Conservation (phyloP, 2,797 vertebrate genomes). For the Amniataba percoides region DNA sequence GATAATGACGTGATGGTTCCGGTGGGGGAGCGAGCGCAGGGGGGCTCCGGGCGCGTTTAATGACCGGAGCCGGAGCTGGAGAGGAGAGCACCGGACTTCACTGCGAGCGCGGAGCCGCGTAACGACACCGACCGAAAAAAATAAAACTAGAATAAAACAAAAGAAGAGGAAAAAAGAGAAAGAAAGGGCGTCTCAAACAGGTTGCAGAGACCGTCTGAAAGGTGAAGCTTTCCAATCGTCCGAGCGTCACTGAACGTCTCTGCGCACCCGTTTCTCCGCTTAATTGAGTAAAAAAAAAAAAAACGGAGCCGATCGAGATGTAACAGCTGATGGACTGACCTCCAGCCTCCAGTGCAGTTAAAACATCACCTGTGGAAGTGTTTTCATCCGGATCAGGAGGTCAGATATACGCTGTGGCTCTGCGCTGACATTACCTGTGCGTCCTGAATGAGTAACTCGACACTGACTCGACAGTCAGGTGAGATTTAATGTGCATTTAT, state of each 20-base stretch:
- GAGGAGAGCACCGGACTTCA: constrained; percentile 36
- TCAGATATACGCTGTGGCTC: background rate
- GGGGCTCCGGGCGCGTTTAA: constrained; percentile 55
- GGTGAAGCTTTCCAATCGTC: constrained; percentile 53
- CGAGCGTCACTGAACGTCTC: constrained; percentile 25
- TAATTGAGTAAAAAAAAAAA: constrained; percentile 47
- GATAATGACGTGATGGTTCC: constrained; percentile 67
- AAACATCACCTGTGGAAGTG: constrained; percentile 16
- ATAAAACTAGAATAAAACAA: background rate
- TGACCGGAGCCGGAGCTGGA: constrained; percentile 42
- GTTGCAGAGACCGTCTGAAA: constrained; percentile 51
- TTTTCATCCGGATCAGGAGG: background rate
- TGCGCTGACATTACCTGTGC: background rate
- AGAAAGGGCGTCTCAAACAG: constrained; percentile 52
- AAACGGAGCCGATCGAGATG: constrained; percentile 41
- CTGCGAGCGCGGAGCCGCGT: constrained; percentile 28
- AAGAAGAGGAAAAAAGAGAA: no score
- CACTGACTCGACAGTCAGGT: background rate
- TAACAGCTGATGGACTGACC: constrained; percentile 46
- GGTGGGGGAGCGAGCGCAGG: constrained; percentile 43
- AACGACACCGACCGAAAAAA: constrained; percentile 1
- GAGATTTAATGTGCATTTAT: constrained; percentile 10
- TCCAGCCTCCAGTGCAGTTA: constrained; percentile 12
- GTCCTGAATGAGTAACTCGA: background rate
- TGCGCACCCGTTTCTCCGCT: constrained; percentile 30